A percentile compares a stretch with the other conserved stretches of the same genome.
phyloP scores from a whole-genome alignment of 2,888 invertebrate genomes.

The Athetis lepigone region DNA sequence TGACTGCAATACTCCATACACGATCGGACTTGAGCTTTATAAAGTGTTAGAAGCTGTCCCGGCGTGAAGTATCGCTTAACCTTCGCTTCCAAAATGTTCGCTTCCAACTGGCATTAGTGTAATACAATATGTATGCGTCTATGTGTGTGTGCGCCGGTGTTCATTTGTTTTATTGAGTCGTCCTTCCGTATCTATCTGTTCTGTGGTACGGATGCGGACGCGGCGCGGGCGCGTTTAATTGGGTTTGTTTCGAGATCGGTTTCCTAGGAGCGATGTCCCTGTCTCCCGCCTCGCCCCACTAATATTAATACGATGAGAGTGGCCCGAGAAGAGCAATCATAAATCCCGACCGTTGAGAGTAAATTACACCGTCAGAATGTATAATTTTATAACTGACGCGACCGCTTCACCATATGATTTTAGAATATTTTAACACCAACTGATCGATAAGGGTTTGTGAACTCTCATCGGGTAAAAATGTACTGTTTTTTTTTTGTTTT shows the following conservation, averaged over 20 bases:
- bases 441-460: background rate
- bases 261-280: conserved; percentile 61
- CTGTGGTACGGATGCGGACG: conserved; percentile 39
- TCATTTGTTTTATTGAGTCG: background rate
- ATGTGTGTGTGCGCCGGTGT: no score
- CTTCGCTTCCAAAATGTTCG: no score
- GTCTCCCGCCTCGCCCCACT: conserved; percentile 54
- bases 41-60: no score
- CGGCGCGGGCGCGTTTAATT: conserved; percentile 70
- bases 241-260: conserved; percentile 72
- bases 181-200: background rate
- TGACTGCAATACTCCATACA: no score
- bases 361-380: conserved; percentile 71
- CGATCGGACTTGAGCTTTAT: no score
- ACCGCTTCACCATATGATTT: conserved; percentile 55
- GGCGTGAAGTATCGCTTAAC: no score
- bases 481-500: background rate
- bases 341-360: conserved; percentile 71
- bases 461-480: background rate
- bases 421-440: background rate
- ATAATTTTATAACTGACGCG: conserved; percentile 64
- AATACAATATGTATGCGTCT: background rate
- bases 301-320: conserved; percentile 71
- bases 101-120: background rate
- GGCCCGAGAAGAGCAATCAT: conserved; percentile 69